Percentiles rank a stretch among this genome's conserved stretches.
Evolutionary conservation across 1,140 invertebrate genomes (phyloP).

Genomic region (Drosophila grimshawi): DNA sequence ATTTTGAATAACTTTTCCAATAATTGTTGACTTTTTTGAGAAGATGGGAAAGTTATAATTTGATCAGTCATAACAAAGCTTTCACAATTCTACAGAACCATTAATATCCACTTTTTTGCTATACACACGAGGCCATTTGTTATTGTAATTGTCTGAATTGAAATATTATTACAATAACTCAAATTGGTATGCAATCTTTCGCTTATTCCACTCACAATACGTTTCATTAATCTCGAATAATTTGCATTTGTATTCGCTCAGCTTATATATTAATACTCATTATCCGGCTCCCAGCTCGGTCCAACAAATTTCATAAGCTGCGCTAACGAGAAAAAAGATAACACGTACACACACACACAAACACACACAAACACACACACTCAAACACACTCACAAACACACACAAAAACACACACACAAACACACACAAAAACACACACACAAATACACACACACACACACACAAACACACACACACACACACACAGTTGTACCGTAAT

Average conservation of each 20-base stretch:
- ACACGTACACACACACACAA: neutral
- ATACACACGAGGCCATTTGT: too few species aligned
- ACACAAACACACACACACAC: constrained; percentile 5
- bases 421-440: too few species aligned
- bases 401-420: too few species aligned
- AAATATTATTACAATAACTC: neutral
- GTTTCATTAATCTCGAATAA: constrained; percentile 41
- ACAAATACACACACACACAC: neutral
- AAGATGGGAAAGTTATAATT: too few species aligned
- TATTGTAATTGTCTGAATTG: neutral
- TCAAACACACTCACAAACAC: neutral
- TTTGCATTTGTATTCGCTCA: constrained; percentile 33
- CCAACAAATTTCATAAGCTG: constrained; percentile 24
- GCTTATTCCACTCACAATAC: constrained; percentile 25
- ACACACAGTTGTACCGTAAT: constrained; percentile 48
- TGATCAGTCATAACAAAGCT: too few species aligned
- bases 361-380: neutral
- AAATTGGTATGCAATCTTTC: constrained; percentile 37
- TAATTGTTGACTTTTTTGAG: too few species aligned
- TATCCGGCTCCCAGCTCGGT: constrained; percentile 12
- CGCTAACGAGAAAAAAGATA: constrained; percentile 6
- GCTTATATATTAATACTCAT: constrained; percentile 55
- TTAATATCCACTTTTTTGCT: too few species aligned
- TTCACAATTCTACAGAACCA: too few species aligned
- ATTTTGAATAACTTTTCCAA: too few species aligned